Base-by-base conservation (phyloP, 2,797 vertebrate genomes). In the Numenius phaeopus region DNA sequence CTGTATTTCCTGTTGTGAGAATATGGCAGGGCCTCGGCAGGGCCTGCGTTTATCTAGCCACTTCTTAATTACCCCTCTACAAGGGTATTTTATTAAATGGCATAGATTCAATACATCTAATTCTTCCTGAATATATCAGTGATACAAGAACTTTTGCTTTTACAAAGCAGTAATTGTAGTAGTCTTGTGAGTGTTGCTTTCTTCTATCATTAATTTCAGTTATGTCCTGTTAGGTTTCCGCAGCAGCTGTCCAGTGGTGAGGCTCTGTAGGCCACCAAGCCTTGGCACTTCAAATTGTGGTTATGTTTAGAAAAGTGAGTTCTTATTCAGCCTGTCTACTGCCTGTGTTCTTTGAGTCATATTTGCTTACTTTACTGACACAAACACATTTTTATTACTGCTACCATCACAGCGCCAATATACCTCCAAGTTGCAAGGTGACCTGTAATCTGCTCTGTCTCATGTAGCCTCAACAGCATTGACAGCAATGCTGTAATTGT, bases 331-430 rank as follows among this genome's bases (percentile, higher is more conserved):
- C 40, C 52, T 77, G 57, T 94, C 54, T 90, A 7, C 39, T 76
- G 50, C 77, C 75, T 85, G 44, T 81, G 70, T 94, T 34, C 78
- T 84, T 89, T 92, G 83, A 91, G 81, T 91, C 84, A 62, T 55
- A 66, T 86, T 94, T 96, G 42, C 87, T 94, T 95, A 72, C 54
- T 94, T 89, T 83, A 81, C 30, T 86, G 92, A 62, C 90, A 96
- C 30, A 87, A 93, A 92, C 52, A 58, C 54, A 40, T 80, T 97
- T 87, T 93, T 89, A 81, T 94, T 94, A 47, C 49, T 27, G 24
- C 49, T 76, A 7, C 71, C n/a, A 47, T 91, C 42, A 44, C 54
- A 40, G 78, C 50, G n/a, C 78, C 81, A 90, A 62, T 67, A 85
- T 54, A 96, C 75, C 90, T 96, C 67, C 49, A 80, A 87, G 75